phyloP scores from a whole-genome alignment of 2,888 invertebrate species.

The Phania funesta region DNA sequence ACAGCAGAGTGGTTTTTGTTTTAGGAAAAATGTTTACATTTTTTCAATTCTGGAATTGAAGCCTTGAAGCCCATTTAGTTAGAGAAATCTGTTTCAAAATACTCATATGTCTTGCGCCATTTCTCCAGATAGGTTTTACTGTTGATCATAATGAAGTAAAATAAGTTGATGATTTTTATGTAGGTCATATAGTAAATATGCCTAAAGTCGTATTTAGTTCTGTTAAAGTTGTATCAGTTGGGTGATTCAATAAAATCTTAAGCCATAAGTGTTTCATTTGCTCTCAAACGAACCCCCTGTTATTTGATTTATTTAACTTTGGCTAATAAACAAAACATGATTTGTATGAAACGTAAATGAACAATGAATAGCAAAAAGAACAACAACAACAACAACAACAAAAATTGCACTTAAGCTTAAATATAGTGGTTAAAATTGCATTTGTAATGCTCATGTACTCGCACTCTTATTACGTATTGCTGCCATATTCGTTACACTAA shows the following conservation, averaged over 20 bases:
- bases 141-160: neutral
- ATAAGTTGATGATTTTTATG: too few species aligned
- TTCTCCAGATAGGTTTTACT: too few species aligned
- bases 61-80: conserved; percentile 49
- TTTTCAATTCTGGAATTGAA: conserved; percentile 50
- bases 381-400: conserved; percentile 19
- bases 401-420: conserved; percentile 63
- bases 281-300: neutral
- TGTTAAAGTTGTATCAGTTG: too few species aligned
- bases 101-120: neutral
- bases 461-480: conserved; percentile 30
- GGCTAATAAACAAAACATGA: conserved; percentile 58
- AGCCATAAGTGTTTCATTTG: neutral
- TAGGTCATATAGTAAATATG: too few species aligned
- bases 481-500: conserved; percentile 63
- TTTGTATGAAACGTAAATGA: conserved; percentile 40
- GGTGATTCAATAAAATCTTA: neutral
- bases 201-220: too few species aligned
- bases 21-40: neutral
- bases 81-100: conserved; percentile 27
- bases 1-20: too few species aligned
- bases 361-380: neutral
- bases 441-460: conserved; percentile 51
- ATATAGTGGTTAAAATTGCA: conserved; percentile 54
- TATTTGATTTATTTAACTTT: conserved; percentile 54